These are phyloP conservation scores for Chironomus striatipennis DNA, from an alignment of 1,140 invertebrate species.

Conservation along the genomic window DNA sequence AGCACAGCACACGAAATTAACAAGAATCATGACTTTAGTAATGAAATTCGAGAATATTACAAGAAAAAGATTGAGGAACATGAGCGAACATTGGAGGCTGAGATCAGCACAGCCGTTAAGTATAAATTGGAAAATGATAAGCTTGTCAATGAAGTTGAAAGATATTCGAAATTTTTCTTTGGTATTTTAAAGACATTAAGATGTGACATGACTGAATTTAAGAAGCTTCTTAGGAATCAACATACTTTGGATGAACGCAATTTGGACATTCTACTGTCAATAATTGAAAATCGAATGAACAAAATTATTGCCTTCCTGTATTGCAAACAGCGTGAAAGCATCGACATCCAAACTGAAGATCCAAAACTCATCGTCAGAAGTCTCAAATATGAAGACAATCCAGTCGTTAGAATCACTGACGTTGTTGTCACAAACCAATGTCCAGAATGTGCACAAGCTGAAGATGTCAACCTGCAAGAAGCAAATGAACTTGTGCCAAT, in stretches of 20 bases:
- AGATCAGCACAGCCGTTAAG: constrained; percentile 27
- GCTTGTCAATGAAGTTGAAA: constrained; percentile 26
- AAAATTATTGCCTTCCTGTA: constrained; percentile 34
- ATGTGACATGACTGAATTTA: constrained; percentile 30
- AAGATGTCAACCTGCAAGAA: constrained; percentile 32
- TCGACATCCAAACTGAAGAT: neutral
- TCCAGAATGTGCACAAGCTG: constrained; percentile 36
- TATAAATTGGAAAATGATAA: constrained; percentile 27
- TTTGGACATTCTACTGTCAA: constrained; percentile 30
- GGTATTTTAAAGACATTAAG: constrained; percentile 27
- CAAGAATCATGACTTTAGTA: neutral
- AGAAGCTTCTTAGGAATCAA: constrained; percentile 31
- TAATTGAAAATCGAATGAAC: constrained; percentile 32
- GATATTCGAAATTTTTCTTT: constrained; percentile 25
- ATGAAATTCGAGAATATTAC: no score
- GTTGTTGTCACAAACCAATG: constrained; percentile 36
- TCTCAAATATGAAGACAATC: constrained; percentile 33
- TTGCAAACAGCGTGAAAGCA: constrained; percentile 31
- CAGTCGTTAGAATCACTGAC: constrained; percentile 34
- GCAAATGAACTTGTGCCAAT: constrained; percentile 15
- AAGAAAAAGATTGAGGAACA: constrained; percentile 25
- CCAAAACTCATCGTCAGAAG: constrained; percentile 28
- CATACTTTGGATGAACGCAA: constrained; percentile 32
- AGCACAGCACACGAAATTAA: neutral
- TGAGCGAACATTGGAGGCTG: constrained; percentile 28